These are phyloP conservation scores for Tapera naevia DNA, from an alignment of 2,797 vertebrate genomes.

Conservation along the genomic window DNA sequence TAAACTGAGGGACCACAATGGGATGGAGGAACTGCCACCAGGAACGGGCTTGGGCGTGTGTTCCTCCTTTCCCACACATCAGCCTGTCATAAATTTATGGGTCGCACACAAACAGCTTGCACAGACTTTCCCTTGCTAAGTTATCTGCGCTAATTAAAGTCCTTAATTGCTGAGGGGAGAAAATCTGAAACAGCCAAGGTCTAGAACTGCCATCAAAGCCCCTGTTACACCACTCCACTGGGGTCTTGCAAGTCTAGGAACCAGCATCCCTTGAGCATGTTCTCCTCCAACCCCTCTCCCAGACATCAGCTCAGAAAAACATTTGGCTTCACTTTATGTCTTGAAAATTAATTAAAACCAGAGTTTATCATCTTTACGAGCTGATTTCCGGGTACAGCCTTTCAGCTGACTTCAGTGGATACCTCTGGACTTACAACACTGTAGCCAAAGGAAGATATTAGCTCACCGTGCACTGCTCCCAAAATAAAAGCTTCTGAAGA, in stretches of 20 bases:
- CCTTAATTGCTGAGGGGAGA: not conserved
- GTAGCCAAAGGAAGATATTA: constrained; percentile 14
- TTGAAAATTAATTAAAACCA: constrained; percentile 54
- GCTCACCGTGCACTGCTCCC: not conserved
- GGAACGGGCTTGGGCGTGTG: not conserved
- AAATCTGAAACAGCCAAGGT: not conserved
- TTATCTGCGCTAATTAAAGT: not conserved
- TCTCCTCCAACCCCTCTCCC: not conserved
- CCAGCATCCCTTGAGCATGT: not conserved
- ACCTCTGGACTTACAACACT: not conserved
- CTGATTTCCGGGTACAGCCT: not conserved
- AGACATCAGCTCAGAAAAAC: constrained; percentile 16
- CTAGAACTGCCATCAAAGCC: not conserved
- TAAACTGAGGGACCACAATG: not conserved
- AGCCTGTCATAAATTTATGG: not conserved
- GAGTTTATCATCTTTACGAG: constrained; percentile 15
- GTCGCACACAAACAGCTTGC: not conserved
- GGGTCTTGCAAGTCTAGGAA: not conserved
- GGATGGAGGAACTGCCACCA: not conserved
- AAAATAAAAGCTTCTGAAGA: not conserved
- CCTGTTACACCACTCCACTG: not conserved
- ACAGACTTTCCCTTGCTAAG: not conserved
- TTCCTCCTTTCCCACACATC: not conserved
- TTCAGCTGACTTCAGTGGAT: not conserved
- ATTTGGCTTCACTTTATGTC: constrained; percentile 42